phyloP scores from a whole-genome alignment of 1,140 invertebrate species.

The Cydia amplana region DNA sequence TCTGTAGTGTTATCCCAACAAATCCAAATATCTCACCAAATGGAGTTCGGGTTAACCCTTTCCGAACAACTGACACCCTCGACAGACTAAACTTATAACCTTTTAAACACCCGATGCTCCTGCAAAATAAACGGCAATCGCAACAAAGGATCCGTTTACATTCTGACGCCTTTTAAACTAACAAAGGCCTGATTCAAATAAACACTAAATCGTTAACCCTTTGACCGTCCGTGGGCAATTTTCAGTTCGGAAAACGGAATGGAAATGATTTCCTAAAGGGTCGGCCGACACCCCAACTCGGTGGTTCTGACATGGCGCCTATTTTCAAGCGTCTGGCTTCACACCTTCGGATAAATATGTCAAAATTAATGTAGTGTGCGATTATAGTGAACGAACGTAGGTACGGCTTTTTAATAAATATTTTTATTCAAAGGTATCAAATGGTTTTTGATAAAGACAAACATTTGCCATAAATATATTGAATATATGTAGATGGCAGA shows the following conservation, averaged over 20 bases:
- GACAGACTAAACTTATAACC: conserved; percentile 11
- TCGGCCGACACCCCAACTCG: conserved; percentile 43
- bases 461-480: not conserved
- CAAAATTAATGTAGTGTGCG: not conserved
- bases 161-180: conserved; percentile 75
- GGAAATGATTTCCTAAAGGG: conserved; percentile 70
- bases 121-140: conserved; percentile 65
- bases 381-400: not conserved
- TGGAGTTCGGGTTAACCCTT: conserved; percentile 6
- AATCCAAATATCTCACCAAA: not conserved
- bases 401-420: not conserved
- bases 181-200: conserved; percentile 77
- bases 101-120: conserved; percentile 37
- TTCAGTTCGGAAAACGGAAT: conserved; percentile 74
- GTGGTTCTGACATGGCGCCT: conserved; percentile 36
- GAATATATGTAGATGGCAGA: no score
- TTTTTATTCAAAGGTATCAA: not conserved
- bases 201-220: conserved; percentile 77
- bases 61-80: conserved; percentile 6
- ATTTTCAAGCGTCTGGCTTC: conserved; percentile 36
- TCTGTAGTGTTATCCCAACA: not conserved
- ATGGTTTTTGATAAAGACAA: not conserved
- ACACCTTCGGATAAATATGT: conserved; percentile 10
- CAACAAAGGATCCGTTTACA: conserved; percentile 73
- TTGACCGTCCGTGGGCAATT: conserved; percentile 75